Evolutionary conservation across 2,888 invertebrate genomes (phyloP), one percentile per base, ranked within the genome.

Genomic region (Brachylomia viminalis): DNA sequence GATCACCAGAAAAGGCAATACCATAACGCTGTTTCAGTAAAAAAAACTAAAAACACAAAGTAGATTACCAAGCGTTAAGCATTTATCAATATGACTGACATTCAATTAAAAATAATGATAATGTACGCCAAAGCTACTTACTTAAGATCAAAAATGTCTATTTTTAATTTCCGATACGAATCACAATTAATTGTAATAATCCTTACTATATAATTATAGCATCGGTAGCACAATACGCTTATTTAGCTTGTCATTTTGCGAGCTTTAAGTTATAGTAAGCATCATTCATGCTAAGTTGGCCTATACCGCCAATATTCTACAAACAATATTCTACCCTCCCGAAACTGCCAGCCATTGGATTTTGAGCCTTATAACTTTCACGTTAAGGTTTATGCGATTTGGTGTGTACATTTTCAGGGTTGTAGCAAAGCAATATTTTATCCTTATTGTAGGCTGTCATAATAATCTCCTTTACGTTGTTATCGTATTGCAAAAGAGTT

Each of bases 181-280:
- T 82, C 79, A 80, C 79, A 74, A 88, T 86, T 89, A 89, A 86
- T 86, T 78, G 80, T 52, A 80, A 85, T 87, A 83, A 85, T 85
- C 82, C 77, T 23, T 79, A 42, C 64, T 74, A 75, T 75, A 79
- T 23, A 79, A 42, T 62, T 74, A 75, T 75, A 79, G 72, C 83
- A 89, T 91, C 94, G 86, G 94, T 94, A 94, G 94, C 93, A 89
- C 89, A 91, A 89, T 90, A 85, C 73, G 82, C 91, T 91, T 90
- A 91, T 91, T 92, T 91, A 90, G 85, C 90, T 90, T 93, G 93
- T 93, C 94, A 92, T 90, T 92, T 93, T 92, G 91, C 90, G 84
- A 89, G 89, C 87, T 89, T 85, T 91, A 91, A 94, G 86, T 90
- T 94, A 94, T 93, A 90, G 86, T 90, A 80, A 80, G 82, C 92